phyloP scores from a whole-genome alignment of 2,113 vertebrate species.

The Papio anubis region DNA sequence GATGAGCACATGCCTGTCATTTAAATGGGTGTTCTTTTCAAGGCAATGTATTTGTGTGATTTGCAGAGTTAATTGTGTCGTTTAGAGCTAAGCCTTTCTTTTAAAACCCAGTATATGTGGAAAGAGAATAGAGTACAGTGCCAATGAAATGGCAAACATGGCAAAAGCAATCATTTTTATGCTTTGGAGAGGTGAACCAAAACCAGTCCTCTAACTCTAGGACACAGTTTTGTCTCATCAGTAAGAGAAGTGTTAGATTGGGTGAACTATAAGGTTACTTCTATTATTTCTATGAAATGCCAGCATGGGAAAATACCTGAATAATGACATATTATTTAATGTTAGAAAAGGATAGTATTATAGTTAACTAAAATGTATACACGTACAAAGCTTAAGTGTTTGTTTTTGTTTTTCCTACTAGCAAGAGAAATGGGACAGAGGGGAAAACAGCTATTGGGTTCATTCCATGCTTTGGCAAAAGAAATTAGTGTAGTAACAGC shows the following conservation, averaged over 20 bases:
- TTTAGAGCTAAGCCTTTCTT: slow-evolving; percentile 15
- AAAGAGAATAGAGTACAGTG: background rate
- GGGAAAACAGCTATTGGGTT: background rate
- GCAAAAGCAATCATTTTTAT: background rate
- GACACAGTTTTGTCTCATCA: background rate
- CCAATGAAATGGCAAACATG: background rate
- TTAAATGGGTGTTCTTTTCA: slow-evolving; percentile 36
- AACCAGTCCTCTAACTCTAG: background rate
- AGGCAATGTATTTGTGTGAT: background rate
- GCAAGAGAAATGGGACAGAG: background rate
- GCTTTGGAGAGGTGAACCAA: background rate
- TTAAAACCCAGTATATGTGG: background rate
- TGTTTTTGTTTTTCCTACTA: background rate
- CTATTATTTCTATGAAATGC: background rate
- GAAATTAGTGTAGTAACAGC: background rate
- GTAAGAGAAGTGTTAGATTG: slow-evolving; percentile 13
- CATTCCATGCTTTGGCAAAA: background rate
- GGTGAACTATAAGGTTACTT: background rate
- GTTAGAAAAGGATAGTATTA: background rate
- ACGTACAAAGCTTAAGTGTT: background rate
- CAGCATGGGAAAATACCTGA: background rate
- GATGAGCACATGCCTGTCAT: background rate
- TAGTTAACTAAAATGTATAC: background rate
- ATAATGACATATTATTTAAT: background rate
- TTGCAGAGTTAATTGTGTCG: slow-evolving; percentile 8